Percentiles rank a stretch among this genome's conserved stretches.
phyloP scores from a whole-genome alignment of 2,797 vertebrate genomes.

The Acestrorhynchus altus region DNA sequence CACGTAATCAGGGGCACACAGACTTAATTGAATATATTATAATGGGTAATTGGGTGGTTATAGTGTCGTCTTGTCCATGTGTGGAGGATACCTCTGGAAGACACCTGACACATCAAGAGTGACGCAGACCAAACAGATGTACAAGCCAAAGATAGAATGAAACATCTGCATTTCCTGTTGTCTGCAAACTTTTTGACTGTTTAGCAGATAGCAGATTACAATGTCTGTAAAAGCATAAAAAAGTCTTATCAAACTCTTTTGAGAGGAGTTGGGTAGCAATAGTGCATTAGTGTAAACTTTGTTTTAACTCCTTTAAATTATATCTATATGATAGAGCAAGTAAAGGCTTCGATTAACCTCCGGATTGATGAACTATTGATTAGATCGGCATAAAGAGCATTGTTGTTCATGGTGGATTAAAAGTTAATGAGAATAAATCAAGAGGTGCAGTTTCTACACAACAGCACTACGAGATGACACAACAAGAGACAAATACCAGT shows the following conservation, averaged over 20 bases:
- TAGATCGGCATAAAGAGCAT: background rate
- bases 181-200: background rate
- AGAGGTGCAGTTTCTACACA: background rate
- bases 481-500: background rate
- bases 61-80: constrained; percentile 27
- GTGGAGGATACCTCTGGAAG: constrained; percentile 19
- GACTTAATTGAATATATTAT: constrained; percentile 53
- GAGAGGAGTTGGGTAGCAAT: background rate
- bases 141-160: background rate
- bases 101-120: constrained; percentile 14
- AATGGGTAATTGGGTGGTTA: constrained; percentile 42
- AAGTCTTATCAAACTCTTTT: background rate
- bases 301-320: background rate
- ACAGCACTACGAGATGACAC: background rate
- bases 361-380: constrained; percentile 19
- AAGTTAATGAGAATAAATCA: constrained; percentile 6
- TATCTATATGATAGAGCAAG: background rate
- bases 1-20: constrained; percentile 30
- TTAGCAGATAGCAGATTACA: background rate
- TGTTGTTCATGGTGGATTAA: background rate
- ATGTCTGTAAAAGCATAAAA: background rate
- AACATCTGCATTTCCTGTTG: background rate
- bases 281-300: constrained; percentile 3
- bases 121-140: too few species aligned
- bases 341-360: background rate